Percentiles rank a stretch among this genome's conserved stretches.
These are phyloP conservation scores for Drosophila grimshawi DNA, from an alignment of 1,140 invertebrate species.

Conservation along the genomic window DNA sequence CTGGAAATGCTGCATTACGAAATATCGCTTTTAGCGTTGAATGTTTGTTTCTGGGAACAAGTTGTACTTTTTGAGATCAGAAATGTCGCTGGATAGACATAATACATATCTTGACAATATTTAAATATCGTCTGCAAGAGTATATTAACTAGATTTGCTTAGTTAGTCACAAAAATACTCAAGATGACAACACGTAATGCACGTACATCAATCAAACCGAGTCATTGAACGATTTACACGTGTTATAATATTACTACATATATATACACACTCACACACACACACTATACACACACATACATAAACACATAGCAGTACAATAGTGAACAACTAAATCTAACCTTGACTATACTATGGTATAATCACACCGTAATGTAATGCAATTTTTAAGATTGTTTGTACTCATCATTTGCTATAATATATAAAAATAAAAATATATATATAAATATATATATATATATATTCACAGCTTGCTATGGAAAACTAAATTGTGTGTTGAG, in stretches of 20 bases:
- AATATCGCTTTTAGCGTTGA: no score
- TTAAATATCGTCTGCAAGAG: slow-evolving; percentile 6
- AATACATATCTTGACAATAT: background rate
- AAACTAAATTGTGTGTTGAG: slow-evolving; percentile 23
- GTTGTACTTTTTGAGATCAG: no score
- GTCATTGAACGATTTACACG: slow-evolving; percentile 80
- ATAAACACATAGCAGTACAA: background rate
- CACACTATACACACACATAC: slow-evolving; percentile 7
- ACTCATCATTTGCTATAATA: slow-evolving; percentile 79
- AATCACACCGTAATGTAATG: slow-evolving; percentile 66
- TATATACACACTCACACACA: slow-evolving; percentile 12
- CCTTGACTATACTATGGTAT: slow-evolving; percentile 65
- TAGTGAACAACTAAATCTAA: slow-evolving; percentile 43
- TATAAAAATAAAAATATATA: slow-evolving; percentile 53
- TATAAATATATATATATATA: slow-evolving; percentile 59
- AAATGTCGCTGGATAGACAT: no score
- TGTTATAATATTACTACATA: slow-evolving; percentile 74
- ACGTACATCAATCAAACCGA: slow-evolving; percentile 46
- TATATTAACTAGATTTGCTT: slow-evolving; percentile 54
- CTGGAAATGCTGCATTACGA: no score
- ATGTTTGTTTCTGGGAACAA: no score
- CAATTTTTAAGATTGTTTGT: slow-evolving; percentile 80
- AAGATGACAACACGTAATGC: slow-evolving; percentile 32
- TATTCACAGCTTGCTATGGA: slow-evolving; percentile 41
- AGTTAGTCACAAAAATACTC: slow-evolving; percentile 53